These are phyloP conservation scores for Dromiciops gliroides DNA, from an alignment of 2,113 vertebrate species.

Conservation along the genomic window DNA sequence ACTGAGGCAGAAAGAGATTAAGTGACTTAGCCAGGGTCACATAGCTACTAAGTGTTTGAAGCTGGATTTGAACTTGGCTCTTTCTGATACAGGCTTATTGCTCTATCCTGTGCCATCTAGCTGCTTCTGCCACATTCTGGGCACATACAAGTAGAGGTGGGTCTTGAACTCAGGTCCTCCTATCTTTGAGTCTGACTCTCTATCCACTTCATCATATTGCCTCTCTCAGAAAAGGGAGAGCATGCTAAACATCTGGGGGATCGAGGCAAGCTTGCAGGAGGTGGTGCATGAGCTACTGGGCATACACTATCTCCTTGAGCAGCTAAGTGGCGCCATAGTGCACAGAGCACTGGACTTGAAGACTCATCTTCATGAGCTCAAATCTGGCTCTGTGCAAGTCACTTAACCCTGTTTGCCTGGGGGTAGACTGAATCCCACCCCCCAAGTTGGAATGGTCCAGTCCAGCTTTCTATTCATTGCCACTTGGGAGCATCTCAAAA, in stretches of 20 bases:
- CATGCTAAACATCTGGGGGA: not conserved
- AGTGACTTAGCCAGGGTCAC: not conserved
- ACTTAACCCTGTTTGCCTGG: not conserved
- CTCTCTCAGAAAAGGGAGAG: not conserved
- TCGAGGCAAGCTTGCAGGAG: not conserved
- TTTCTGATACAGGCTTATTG: not conserved
- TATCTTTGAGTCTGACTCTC: not conserved
- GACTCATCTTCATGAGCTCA: not conserved
- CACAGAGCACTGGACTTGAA: too few relatives aligned
- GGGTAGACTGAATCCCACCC: not conserved
- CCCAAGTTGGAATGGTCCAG: not conserved
- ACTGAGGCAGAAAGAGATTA: not conserved
- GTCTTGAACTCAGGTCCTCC: not conserved
- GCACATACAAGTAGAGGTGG: not conserved
- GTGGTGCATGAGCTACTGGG: not conserved
- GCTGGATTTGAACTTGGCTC: not conserved
- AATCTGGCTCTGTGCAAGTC: not conserved
- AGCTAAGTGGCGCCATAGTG: too few relatives aligned
- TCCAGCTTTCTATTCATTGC: not conserved
- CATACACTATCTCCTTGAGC: not conserved
- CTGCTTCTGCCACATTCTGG: not conserved
- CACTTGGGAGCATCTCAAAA: not conserved
- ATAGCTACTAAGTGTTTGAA: not conserved
- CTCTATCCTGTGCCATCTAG: not conserved
- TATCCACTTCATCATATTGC: not conserved